Evolutionary conservation across 2,888 invertebrate genomes (phyloP), one percentile per base, ranked within the genome.

Genomic region (Agriopis marginaria): DNA sequence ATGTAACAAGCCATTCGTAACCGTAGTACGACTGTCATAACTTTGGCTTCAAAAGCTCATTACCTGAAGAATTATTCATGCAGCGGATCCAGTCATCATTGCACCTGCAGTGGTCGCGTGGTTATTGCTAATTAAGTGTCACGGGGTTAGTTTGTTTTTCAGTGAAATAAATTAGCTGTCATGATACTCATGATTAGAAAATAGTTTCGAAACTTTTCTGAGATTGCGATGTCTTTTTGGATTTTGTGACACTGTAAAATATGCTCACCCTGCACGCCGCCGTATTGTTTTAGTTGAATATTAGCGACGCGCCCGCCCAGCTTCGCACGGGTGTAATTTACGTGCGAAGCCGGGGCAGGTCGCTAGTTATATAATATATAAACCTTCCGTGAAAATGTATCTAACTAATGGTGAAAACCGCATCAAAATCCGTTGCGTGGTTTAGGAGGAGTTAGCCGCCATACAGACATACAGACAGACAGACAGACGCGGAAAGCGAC

Each of bases 21-120:
- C 61, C 49, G 32, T 32, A 32, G 32, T 50, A 17, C 10, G 42
- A 44, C 66, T 73, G 68, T 72, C 76, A 73, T 76, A 76, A 75
- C 63, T 73, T 71, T 72, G 62, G 59, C 74, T 72, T 73, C 60
- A 14, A 32, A n/a, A 42, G 73, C 72, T 78, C 68, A 74, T 75
- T 76, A 75, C 63, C 66, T 53, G 14, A 56, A 59, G 65, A 76
- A 75, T 78, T 75, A 78, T 78, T 72, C 75, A 75, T 75, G 69
- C 70, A 70, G 11, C 11, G 63, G 69, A 73, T 68, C 76, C 74
- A 67, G 69, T 44, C 58, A 66, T 61, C 60, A 55, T 70, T 73
- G 72, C 75, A 68, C 4, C 32, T 32, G 54, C 39, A 12, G 11
- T 23, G 17, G 42, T 74, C 71, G 73, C 75, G 73, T 75, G 73